Conservation (phyloP, 2,113 vertebrate species). For the Ciconia stormi region DNA sequence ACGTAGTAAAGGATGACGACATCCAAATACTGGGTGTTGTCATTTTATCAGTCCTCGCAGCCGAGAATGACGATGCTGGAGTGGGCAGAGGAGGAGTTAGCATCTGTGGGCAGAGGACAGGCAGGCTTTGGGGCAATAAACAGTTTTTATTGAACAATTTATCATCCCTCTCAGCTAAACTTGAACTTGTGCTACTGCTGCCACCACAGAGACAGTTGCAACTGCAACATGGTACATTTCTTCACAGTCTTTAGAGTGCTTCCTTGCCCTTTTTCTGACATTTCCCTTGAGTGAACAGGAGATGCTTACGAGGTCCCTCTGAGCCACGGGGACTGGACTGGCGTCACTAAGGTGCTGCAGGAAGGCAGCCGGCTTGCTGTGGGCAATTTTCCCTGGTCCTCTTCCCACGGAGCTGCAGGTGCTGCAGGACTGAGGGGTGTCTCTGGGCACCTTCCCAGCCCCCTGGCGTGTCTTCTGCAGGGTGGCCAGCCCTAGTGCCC, state of each 20-base stretch:
- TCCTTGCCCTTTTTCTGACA: neutral
- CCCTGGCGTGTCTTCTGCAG: rapidly evolving
- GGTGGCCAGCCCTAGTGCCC: neutral
- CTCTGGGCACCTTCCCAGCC: no score
- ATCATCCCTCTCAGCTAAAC: no score
- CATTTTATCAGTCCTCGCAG: no score
- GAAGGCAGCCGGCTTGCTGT: neutral
- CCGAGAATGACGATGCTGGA: rapidly evolving
- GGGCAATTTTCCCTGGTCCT: no score
- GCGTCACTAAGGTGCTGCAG: neutral
- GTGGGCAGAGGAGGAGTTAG: neutral
- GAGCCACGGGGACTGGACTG: neutral
- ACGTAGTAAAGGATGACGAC: rapidly evolving
- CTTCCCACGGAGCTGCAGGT: neutral
- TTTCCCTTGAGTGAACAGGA: neutral
- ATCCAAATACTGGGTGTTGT: rapidly evolving
- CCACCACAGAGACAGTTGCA: neutral
- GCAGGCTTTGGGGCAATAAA: neutral
- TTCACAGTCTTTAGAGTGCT: neutral
- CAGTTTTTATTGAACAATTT: neutral
- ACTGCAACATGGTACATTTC: rapidly evolving
- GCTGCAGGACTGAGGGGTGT: neutral
- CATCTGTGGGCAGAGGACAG: neutral
- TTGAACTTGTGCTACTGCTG: neutral
- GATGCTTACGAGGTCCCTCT: neutral